Conservation (phyloP, 2,888 invertebrate species). For the Vannuccia rotundouncinata region DNA sequence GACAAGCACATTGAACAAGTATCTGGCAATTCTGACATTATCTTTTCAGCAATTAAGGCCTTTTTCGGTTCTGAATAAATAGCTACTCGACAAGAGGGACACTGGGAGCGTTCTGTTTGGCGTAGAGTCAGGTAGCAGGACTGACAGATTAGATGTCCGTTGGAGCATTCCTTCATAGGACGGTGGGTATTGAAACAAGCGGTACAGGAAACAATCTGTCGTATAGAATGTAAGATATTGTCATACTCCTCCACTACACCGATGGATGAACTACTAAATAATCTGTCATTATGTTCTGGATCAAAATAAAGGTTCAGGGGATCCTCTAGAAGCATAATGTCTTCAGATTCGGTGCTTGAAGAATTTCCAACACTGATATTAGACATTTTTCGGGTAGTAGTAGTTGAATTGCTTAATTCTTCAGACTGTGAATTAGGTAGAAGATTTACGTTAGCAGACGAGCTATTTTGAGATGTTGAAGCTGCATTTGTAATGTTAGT, state of each 20-base stretch:
- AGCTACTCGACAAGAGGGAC: slow-evolving; percentile 24
- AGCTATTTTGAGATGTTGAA: background rate
- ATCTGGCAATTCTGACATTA: slow-evolving; percentile 32
- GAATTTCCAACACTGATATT: background rate
- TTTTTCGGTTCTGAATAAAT: slow-evolving; percentile 29
- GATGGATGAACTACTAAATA: background rate
- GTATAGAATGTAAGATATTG: slow-evolving; percentile 3
- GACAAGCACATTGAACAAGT: slow-evolving; percentile 5
- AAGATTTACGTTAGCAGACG: background rate
- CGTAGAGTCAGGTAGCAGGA: slow-evolving; percentile 29
- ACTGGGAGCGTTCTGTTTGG: slow-evolving; percentile 27
- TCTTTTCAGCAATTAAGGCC: slow-evolving; percentile 21
- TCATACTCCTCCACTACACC: background rate
- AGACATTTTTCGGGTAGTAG: no score
- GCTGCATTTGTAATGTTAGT: background rate
- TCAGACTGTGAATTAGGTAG: background rate
- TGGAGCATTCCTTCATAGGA: slow-evolving; percentile 34
- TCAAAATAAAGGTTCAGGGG: background rate
- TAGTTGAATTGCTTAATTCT: background rate
- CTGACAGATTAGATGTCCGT: slow-evolving; percentile 32
- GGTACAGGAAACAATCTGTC: slow-evolving; percentile 27
- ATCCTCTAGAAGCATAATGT: background rate
- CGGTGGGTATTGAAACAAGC: slow-evolving; percentile 13
- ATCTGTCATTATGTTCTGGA: background rate
- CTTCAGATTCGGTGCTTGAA: background rate